Conservation (phyloP, 2,113 vertebrate genomes). For the Rhodinocichla rosea region DNA sequence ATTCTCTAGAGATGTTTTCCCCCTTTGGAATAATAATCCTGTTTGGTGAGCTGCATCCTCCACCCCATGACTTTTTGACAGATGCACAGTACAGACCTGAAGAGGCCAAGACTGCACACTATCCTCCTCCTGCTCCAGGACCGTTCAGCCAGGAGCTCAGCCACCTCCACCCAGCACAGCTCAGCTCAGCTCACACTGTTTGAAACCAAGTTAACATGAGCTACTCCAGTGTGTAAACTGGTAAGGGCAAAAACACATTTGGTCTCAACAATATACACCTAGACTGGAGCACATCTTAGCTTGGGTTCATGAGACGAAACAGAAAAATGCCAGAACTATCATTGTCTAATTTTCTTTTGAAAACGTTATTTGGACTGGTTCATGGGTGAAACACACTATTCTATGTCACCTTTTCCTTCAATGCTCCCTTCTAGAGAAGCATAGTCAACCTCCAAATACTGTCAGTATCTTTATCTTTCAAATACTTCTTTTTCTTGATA, state of each 20-base stretch:
- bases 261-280: fast-evolving
- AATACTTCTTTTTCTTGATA: neutral
- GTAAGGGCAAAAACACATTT: neutral
- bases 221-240: neutral
- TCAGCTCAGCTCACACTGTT: neutral
- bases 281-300: neutral
- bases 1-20: neutral
- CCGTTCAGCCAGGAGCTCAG: neutral
- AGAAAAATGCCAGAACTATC: neutral
- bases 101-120: neutral
- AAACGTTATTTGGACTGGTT: neutral
- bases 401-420: neutral
- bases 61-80: neutral
- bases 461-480: neutral
- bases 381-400: neutral
- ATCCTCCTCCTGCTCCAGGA: neutral
- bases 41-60: neutral
- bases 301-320: neutral
- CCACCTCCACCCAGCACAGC: neutral
- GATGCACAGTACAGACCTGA: neutral
- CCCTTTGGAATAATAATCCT: neutral
- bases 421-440: neutral
- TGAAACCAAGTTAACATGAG: neutral
- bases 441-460: neutral
- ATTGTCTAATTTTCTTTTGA: neutral